These are phyloP conservation scores for Ashinkailepas kermadecensis DNA, from an alignment of 2,888 invertebrate species.

Conservation along the genomic window DNA sequence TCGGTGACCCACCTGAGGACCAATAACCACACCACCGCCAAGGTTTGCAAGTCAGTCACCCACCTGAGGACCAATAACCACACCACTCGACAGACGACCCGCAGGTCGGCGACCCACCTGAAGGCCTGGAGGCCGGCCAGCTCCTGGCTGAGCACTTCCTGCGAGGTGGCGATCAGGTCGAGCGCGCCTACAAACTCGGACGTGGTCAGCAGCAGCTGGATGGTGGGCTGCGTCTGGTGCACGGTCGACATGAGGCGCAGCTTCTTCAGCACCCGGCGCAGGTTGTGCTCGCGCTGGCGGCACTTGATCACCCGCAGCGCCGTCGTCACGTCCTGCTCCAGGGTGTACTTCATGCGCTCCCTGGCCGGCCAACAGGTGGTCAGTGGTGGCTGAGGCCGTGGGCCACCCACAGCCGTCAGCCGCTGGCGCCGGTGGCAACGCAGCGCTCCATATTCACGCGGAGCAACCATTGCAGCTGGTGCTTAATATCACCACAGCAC, in stretches of 20 bases:
- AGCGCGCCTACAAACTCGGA: slow-evolving; percentile 50
- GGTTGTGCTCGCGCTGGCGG: background rate
- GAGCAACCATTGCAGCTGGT: too few relatives aligned
- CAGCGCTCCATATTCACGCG: too few relatives aligned
- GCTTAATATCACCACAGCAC: too few relatives aligned
- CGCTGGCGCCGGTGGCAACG: too few relatives aligned
- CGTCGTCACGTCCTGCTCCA: background rate
- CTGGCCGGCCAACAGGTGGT: background rate
- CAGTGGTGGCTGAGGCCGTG: too few relatives aligned
- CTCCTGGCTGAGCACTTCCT: slow-evolving; percentile 83
- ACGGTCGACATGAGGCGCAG: slow-evolving; percentile 89
- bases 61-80: too few relatives aligned
- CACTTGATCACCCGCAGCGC: background rate
- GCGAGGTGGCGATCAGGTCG: slow-evolving; percentile 73
- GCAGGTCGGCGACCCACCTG: slow-evolving; percentile 44
- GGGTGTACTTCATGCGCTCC: slow-evolving; percentile 1
- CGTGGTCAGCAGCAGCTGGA: slow-evolving; percentile 85
- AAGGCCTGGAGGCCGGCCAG: slow-evolving; percentile 89
- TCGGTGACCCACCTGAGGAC: too few relatives aligned
- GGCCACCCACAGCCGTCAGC: too few relatives aligned
- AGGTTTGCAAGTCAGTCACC: too few relatives aligned
- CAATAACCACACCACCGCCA: too few relatives aligned
- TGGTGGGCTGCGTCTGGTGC: slow-evolving; percentile 94
- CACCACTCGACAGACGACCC: too few relatives aligned
- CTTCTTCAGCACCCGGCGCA: slow-evolving; percentile 37